Percentiles rank a stretch among this genome's conserved stretches.
Evolutionary conservation across 2,113 vertebrate species (phyloP).

Genomic region (Salvelinus namaycush): DNA sequence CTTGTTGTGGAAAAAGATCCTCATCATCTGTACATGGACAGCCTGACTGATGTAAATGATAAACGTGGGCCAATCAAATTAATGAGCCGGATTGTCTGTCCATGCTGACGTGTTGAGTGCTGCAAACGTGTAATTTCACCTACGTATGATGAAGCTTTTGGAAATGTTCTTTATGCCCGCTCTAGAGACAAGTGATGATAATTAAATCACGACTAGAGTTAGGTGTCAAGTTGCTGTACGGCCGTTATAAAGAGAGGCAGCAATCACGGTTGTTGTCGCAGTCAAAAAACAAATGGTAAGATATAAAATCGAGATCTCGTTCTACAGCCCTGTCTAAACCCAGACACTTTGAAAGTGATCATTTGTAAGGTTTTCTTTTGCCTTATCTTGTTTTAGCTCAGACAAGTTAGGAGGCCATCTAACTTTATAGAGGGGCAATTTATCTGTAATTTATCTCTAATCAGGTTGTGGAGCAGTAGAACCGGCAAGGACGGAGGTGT

Average conservation of each 20-base stretch:
- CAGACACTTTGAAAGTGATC: not conserved
- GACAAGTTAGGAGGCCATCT: not conserved
- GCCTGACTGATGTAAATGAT: conserved; percentile 1
- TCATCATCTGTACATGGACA: conserved; percentile 7
- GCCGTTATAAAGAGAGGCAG: not conserved
- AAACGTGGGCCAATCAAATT: not conserved
- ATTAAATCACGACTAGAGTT: not conserved
- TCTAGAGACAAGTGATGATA: not conserved
- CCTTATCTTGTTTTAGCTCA: conserved; percentile 1
- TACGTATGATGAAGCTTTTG: not conserved
- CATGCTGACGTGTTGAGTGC: not conserved
- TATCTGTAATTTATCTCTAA: not conserved
- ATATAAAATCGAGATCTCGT: not conserved
- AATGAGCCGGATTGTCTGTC: not conserved
- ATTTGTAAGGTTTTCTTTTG: not conserved
- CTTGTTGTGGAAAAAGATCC: conserved; percentile 19
- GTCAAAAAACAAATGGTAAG: not conserved
- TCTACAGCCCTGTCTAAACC: not conserved
- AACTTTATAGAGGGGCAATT: not conserved
- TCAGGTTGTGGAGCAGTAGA: not conserved
- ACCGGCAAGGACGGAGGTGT: conserved; percentile 1
- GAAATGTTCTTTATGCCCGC: not conserved
- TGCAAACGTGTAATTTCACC: not conserved
- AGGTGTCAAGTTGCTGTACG: not conserved
- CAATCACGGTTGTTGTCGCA: not conserved